Evolutionary conservation across 2,888 invertebrate species (phyloP).

Genomic region (Morpho helenor): DNA sequence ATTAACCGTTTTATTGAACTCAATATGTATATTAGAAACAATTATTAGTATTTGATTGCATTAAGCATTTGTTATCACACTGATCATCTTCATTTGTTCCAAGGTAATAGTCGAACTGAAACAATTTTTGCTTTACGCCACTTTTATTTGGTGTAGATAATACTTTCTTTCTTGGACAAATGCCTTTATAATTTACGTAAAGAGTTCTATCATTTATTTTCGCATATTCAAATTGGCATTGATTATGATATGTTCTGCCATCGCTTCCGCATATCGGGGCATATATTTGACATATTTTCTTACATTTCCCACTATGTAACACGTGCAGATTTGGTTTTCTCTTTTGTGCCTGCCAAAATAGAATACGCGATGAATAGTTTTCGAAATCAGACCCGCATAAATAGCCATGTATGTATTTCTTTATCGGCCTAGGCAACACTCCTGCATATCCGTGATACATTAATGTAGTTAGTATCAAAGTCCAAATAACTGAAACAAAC

Average conservation of each 20-base stretch:
- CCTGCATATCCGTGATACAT: background rate
- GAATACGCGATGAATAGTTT: constrained; percentile 24
- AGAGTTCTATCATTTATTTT: constrained; percentile 13
- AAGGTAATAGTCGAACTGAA: no score
- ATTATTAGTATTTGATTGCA: background rate
- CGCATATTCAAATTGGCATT: constrained; percentile 30
- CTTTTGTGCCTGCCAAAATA: constrained; percentile 22
- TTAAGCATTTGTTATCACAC: background rate
- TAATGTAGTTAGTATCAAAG: constrained; percentile 2
- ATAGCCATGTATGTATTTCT: constrained; percentile 19
- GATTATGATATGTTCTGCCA: constrained; percentile 29
- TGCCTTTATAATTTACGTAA: constrained; percentile 16
- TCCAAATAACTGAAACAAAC: constrained; percentile 13
- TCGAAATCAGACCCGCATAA: constrained; percentile 31
- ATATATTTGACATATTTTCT: constrained; percentile 28
- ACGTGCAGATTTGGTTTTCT: constrained; percentile 22
- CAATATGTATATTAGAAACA: background rate
- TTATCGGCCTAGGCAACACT: constrained; percentile 20
- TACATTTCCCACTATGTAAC: constrained; percentile 27
- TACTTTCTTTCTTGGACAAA: background rate
- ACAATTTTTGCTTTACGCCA: no score
- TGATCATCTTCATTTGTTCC: no score
- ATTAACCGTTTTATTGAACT: no score
- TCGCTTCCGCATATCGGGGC: constrained; percentile 29
- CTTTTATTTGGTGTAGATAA: no score